Percentiles rank a stretch among this genome's conserved stretches.
Conservation (phyloP, 2,113 vertebrate genomes). For the Pardalotus punctatus region DNA sequence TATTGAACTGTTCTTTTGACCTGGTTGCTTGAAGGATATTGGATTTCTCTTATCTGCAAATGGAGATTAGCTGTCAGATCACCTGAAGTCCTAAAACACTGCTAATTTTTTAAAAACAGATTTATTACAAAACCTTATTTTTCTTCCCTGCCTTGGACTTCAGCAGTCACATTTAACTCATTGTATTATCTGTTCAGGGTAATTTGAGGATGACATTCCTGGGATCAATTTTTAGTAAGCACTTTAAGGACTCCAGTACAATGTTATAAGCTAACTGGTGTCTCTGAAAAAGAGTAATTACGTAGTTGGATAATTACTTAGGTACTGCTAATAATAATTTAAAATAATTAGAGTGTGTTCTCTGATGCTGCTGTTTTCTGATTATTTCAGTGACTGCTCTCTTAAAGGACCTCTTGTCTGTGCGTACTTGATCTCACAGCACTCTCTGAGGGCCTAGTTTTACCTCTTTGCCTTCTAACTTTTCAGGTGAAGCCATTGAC, state of each 20-base stretch:
- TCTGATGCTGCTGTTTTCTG: neutral
- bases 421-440: neutral
- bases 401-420: neutral
- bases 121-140: neutral
- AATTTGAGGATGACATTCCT: neutral
- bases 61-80: constrained; percentile 37
- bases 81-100: constrained; percentile 20
- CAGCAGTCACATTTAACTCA: neutral
- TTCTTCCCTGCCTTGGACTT: neutral
- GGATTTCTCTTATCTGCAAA: constrained; percentile 39
- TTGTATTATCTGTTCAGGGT: neutral
- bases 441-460: neutral
- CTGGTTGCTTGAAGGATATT: constrained; percentile 37
- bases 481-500: neutral
- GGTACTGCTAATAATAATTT: neutral
- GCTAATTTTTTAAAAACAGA: neutral
- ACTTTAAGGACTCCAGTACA: neutral
- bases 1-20: constrained; percentile 54
- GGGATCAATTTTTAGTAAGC: neutral
- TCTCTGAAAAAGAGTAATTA: neutral
- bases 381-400: neutral
- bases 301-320: neutral
- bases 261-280: neutral
- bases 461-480: neutral
- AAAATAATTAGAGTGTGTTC: neutral